Base-by-base conservation (phyloP, 30 jellyfish, hydroid and myxozoan genomes). In the Aurelia aurita complex sp. Pacific region DNA sequence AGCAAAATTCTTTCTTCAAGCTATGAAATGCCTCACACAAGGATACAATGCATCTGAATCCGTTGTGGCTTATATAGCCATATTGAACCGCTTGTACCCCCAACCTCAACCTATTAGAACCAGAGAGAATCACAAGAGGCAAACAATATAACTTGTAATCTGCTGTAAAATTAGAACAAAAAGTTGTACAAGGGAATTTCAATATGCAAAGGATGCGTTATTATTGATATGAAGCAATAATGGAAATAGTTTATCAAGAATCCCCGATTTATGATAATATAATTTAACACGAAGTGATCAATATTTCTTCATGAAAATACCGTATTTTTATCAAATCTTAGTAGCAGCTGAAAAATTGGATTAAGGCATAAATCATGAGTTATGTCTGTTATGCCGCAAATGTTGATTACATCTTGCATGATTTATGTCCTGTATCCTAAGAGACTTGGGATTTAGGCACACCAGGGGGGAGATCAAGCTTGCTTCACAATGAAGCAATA, bases 61-160 rank as follows among this genome's bases (percentile, higher is more conserved):
- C 71, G 61, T 62, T 60, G 66, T 67, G 43, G 32, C 75, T 62
- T 73, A 65, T 63, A 59, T 15, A 75, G 87, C 77, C 4, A 42
- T 74, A 73, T 84, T 74, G 82, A 35, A 63, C 40, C 63, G 74
- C 63, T 50, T 16, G 82, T 40, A 74, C 87, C 93, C 93, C 93
- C 93, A 73, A 74, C 87, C 93, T 84, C 87, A 84, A 70, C 67
- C 68, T 66, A 60, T 74, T 54, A 43, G 79, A 54, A 54, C 71
- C 33, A 59, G 78, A 73, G 70, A 43, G 85, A 71, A 74, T 59
- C 16, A 72, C 61, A 19, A 43, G 85, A 2, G 18, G n/a, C 72
- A 61, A 50, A 84, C 87, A 84, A 84, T 84, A 51, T 51, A 73
- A 1, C 23, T 71, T 32, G 74, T 84, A 84, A 84, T 84, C 93